Evolutionary conservation across 1,140 invertebrate species (phyloP), one percentile per base, ranked within the genome.

Genomic region (Brachionus rotundiformis): DNA sequence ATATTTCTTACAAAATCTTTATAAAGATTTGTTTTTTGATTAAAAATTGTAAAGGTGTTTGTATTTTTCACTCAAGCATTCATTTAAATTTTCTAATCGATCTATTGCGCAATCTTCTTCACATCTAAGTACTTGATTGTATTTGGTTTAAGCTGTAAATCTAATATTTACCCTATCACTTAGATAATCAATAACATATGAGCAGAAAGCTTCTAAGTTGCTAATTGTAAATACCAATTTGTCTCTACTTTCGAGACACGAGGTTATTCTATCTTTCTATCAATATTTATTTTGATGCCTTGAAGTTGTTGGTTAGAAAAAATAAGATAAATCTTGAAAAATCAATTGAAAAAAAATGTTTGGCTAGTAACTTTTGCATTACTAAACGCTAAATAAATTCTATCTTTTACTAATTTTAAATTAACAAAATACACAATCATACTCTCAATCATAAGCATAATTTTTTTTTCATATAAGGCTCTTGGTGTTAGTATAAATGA

Each of bases 91-190:
- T 54, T 19, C 19, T 54, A 54, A 54, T 54, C 7, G 47, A 54
- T 54, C 19, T 54, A 54, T 54, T 54, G 47, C 47, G 47, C 47
- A 54, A 54, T 54, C 47, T 54, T 54, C 47, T 54, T 54, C 19
- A 54, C 16, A 54, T 54, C 47, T 54, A 54, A 54, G 47, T 19
- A 54, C 47, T 54, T 54, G 47, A 54, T 54, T 54, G 47, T 19
- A 54, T 54, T 19, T 54, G 4, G 47, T 54, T 54, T 19, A 54
- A 54, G n/a, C 47, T 54, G 47, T 54, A 54, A 54, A 54, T 19
- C 47, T 54, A 54, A 54, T 54, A 54, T 54, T 54, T 54, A 54
- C 47, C 19, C 47, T 54, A 54, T 54, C 47, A 54, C 47, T 54
- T 54, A 54, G 47, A 54, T 54, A 54, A 54, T 54, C 47, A 25